These are phyloP conservation scores for Haliclystus octoradiatus DNA, from an alignment of 30 jellyfish, hydroid and myxozoan species.

Conservation along the genomic window DNA sequence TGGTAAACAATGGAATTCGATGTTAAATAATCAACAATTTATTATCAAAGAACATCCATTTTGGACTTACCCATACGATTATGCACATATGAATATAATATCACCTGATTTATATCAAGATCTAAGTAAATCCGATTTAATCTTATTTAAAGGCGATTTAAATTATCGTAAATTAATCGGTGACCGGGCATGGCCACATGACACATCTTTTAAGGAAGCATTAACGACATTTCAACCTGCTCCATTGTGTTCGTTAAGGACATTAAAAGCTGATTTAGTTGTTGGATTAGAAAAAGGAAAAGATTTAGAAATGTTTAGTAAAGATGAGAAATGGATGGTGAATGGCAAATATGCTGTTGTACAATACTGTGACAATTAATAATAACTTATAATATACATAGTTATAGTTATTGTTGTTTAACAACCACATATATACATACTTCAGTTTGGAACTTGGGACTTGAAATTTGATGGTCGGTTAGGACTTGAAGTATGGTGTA, in stretches of 20 bases:
- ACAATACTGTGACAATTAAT: conserved; percentile 69
- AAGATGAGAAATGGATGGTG: conserved; percentile 67
- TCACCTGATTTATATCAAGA: conserved; percentile 58
- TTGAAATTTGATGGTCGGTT: too few relatives aligned
- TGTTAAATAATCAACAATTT: conserved; percentile 57
- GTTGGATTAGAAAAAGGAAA: conserved; percentile 78
- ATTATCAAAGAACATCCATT: conserved; percentile 50
- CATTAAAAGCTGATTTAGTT: conserved; percentile 79
- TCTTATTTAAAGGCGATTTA: conserved; percentile 90
- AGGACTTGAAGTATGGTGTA: too few relatives aligned
- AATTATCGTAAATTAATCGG: conserved; percentile 85
- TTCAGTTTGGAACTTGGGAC: too few relatives aligned
- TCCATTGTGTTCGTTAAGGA: conserved; percentile 80
- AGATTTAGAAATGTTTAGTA: conserved; percentile 49
- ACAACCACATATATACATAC: too few relatives aligned
- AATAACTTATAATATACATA: too few relatives aligned
- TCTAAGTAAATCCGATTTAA: conserved; percentile 45
- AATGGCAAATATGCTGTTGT: conserved; percentile 77
- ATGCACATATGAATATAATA: conserved; percentile 49
- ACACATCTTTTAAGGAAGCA: conserved; percentile 59
- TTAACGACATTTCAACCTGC: conserved; percentile 85
- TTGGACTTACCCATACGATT: conserved; percentile 83
- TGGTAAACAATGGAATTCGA: conserved; percentile 64
- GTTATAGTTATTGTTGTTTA: too few relatives aligned
- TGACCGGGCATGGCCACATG: conserved; percentile 74